Evolutionary conservation across 2,888 invertebrate genomes (phyloP), one percentile per base, ranked within the genome.

Genomic region (Lycia hirtaria): DNA sequence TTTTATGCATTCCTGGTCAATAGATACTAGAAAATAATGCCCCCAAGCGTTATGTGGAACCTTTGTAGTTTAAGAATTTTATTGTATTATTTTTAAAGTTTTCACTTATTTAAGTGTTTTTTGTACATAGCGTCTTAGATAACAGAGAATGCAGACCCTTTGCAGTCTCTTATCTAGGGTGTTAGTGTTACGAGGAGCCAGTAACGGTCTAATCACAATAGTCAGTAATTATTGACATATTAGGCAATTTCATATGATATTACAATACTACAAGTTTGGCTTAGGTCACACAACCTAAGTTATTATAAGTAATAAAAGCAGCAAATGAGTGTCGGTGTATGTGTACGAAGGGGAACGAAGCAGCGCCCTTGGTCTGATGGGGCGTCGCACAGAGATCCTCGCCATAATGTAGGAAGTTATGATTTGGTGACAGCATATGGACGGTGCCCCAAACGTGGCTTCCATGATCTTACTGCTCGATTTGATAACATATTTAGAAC

Each of bases 311-410:
- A 37, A 56, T 54, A 51, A n/a, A n/a, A 44, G 56, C 28, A 43
- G 40, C 35, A 47, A 44, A 43, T 41, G 45, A 52, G 38, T 54
- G 41, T 17, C 2, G n/a, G 22, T 22, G 14, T 33, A 35, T 14
- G 41, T 59, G 50, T 50, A 32, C 24, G 50, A 54, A 50, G 51
- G 49, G 49, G 64, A 68, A 70, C 62, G 63, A 72, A 69, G 60
- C 62, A 43, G 61, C 59, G 45, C 49, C 65, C 60, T 54, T 44
- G 40, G 58, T 61, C 62, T 67, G 47, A 14, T 56, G 44, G 58
- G 55, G 57, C 56, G 48, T 47, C 60, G 61, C 68, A 62, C 60
- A 65, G 62, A 68, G 50, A 55, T 65, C 67, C 65, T 67, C 64
- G 14, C 24, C 14, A 62, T 68, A 52, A 69, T 67, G 44, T 65